Base-by-base conservation (phyloP, 2,113 vertebrate genomes). In the Grus americana region DNA sequence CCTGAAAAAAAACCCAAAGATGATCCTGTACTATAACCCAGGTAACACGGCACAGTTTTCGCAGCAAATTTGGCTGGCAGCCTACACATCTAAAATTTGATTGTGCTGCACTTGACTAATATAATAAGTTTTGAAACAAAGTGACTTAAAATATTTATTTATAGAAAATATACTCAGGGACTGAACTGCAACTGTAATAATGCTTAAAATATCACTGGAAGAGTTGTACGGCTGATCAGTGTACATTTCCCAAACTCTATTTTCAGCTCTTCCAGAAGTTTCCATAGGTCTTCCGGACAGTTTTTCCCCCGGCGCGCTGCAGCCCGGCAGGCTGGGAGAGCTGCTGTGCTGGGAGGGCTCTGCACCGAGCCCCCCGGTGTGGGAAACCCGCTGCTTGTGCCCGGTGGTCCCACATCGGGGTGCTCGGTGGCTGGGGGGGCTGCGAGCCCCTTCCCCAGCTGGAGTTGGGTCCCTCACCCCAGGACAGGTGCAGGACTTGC, bases 101-200 rank as follows among this genome's bases (percentile, higher is more conserved):
- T 57, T 79, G 44, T 47, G 17, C 21, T 57, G 36, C 22, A 12
- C 79, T 92, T 70, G n/a, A 44, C 32, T 86, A 62, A 59, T 44
- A 81, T 1, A 54, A 34, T 24, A 70, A 55, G 19, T 84, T 91
- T 74, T 57, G 40, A 88, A 91, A 65, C 27, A 44, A 88, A 94
- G 59, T 38, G 22, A 68, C 67, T 90, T 88, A 63, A 92, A 96
- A 87, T 84, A 73, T 15, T 65, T 94, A 91, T 88, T 96, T 84
- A 68, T 90, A 70, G 74, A 49, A 92, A 62, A 93, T 72, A 76
- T 58, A 38, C 40, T 65, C 23, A 2, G 36, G 47, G 44, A 36
- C 67, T 65, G 83, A 72, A 92, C 70, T 76, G 86, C 55, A 46
- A 20, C 66, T 88, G 22, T 68, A 66, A 21, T 66, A 82, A 76